Conservation (phyloP, 2,113 vertebrate genomes). For the Strix aluco region DNA sequence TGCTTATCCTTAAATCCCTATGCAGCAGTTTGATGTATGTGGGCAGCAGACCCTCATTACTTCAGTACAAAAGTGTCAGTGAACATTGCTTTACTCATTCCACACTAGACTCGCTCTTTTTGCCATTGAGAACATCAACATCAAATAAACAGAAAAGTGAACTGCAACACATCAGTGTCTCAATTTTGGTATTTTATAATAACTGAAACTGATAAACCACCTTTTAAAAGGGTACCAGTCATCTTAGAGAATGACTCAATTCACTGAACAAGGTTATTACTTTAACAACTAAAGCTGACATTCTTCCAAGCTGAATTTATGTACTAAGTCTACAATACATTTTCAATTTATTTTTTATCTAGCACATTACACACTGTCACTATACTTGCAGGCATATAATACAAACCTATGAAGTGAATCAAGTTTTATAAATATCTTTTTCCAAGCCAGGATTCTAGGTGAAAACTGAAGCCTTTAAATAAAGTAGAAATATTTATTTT, state of each 20-base stretch:
- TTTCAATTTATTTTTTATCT: constrained; percentile 37
- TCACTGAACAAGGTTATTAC: neutral
- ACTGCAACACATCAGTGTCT: neutral
- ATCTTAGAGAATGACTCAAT: neutral
- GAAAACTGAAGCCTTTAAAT: neutral
- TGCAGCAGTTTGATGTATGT: neutral
- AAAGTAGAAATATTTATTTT: neutral
- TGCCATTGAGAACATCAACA: neutral
- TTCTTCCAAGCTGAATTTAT: constrained; percentile 35
- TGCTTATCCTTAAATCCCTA: neutral
- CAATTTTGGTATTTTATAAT: neutral
- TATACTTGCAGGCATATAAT: neutral
- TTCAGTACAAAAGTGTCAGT: neutral
- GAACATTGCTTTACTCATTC: neutral
- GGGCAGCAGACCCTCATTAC: neutral
- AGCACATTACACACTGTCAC: neutral
- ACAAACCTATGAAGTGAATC: constrained; percentile 4
- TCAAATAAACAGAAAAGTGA: neutral
- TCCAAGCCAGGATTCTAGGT: neutral
- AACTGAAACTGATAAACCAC: neutral
- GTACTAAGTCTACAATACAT: neutral
- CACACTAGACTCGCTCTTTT: neutral
- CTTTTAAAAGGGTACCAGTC: neutral
- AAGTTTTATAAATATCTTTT: neutral
- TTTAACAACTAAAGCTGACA: constrained; percentile 16